A percentile compares a stretch with the other conserved stretches of the same genome.
Evolutionary conservation across 2,113 vertebrate genomes (phyloP).

Genomic region (Mus musculus): DNA sequence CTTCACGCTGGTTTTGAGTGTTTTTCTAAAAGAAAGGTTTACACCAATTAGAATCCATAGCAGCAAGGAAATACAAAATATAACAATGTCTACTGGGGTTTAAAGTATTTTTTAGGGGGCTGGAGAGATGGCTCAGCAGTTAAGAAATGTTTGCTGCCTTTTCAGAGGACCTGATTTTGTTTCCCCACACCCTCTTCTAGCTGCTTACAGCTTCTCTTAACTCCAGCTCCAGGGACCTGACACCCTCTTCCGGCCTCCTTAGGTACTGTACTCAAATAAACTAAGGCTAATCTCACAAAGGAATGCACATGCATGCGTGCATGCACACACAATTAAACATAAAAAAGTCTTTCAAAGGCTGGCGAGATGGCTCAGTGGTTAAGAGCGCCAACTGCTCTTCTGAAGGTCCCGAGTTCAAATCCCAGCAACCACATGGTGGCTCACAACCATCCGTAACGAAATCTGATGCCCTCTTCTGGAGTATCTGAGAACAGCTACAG

Average conservation of each 20-base stretch:
- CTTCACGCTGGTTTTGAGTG: slow-evolving; percentile 57
- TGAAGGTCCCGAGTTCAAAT: too few relatives aligned
- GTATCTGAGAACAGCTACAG: too few relatives aligned
- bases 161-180: not conserved
- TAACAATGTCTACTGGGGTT: not conserved
- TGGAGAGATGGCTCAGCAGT: not conserved
- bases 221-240: not conserved
- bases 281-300: not conserved
- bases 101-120: not conserved
- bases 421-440: too few relatives aligned
- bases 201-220: not conserved
- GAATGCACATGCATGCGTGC: not conserved
- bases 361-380: not conserved
- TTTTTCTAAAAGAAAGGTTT: slow-evolving; percentile 82
- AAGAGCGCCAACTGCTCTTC: too few relatives aligned
- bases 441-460: too few relatives aligned
- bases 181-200: too few relatives aligned
- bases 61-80: not conserved
- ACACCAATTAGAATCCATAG: slow-evolving; percentile 10
- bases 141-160: not conserved
- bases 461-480: too few relatives aligned
- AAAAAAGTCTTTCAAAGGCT: not conserved
- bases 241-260: not conserved
- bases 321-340: too few relatives aligned
- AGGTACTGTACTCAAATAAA: not conserved